Evolutionary conservation across 2,888 invertebrate species (phyloP).

Genomic region (Acleris cristana): DNA sequence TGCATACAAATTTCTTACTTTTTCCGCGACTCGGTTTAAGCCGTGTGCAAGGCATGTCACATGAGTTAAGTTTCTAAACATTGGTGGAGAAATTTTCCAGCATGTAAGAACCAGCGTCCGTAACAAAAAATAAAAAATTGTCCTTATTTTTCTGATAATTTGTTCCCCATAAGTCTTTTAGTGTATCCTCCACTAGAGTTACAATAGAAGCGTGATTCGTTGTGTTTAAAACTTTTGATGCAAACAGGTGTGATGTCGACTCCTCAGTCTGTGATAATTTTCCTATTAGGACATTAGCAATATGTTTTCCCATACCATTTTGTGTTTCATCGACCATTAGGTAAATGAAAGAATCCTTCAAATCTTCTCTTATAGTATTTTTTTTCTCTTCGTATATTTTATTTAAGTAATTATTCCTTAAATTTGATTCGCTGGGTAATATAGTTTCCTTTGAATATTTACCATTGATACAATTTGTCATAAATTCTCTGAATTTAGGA

Average conservation of each 20-base stretch:
- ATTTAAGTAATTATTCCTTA: conserved; percentile 21
- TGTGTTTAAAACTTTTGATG: conserved; percentile 13
- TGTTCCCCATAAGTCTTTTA: conserved; percentile 9
- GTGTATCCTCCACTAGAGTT: conserved; percentile 12
- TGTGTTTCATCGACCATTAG: conserved; percentile 13
- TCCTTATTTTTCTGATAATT: neutral
- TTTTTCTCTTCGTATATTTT: too few species aligned
- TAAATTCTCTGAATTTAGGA: conserved; percentile 8
- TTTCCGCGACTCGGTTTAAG: neutral
- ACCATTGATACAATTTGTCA: conserved; percentile 6
- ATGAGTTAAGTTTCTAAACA: too few species aligned
- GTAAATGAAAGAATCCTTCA: conserved; percentile 17
- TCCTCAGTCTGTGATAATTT: conserved; percentile 8
- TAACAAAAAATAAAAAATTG: conserved; percentile 7
- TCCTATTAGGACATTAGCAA: conserved; percentile 14
- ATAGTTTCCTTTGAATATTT: conserved; percentile 16
- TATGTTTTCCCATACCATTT: conserved; percentile 9
- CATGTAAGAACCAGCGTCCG: conserved; percentile 6
- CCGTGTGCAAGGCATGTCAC: too few species aligned
- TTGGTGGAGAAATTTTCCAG: too few species aligned
- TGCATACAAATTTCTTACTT: too few species aligned
- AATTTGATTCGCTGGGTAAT: conserved; percentile 3
- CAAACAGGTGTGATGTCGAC: conserved; percentile 9
- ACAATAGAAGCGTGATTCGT: conserved; percentile 16
- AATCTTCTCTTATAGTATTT: too few species aligned